Conservation (phyloP, 1,140 invertebrate species). For the Phymastichus coffea region DNA sequence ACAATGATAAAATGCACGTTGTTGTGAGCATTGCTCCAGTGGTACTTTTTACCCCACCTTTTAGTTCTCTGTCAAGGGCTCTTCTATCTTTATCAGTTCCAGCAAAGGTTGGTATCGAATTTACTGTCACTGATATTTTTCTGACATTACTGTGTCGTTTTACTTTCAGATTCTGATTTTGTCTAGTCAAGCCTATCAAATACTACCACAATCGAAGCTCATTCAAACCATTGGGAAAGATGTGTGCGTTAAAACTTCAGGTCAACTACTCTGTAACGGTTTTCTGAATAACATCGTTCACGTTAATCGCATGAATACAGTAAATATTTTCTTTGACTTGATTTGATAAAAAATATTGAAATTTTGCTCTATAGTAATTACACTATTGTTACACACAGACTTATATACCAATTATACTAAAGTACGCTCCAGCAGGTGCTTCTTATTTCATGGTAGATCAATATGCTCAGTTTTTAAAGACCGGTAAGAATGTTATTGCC, state of each 20-base stretch:
- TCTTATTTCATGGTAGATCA: background rate
- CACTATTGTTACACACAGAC: background rate
- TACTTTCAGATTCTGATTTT: no score
- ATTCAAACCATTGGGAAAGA: background rate
- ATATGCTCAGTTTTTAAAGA: background rate
- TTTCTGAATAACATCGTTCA: background rate
- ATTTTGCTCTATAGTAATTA: no score
- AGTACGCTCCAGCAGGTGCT: background rate
- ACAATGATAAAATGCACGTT: constrained; percentile 56
- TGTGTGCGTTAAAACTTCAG: background rate
- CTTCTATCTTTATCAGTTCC: background rate
- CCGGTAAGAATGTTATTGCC: no score
- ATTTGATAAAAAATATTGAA: no score
- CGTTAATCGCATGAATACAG: background rate
- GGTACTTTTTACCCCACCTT: constrained; percentile 32
- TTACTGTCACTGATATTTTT: background rate
- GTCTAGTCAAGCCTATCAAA: background rate
- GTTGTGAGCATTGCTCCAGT: constrained; percentile 59
- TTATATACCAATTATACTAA: background rate
- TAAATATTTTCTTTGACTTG: background rate
- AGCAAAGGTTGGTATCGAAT: background rate
- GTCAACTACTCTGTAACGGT: background rate
- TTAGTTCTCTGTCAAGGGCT: background rate
- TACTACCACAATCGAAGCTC: constrained; percentile 2
- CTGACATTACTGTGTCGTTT: background rate